Percentiles rank a stretch among this genome's conserved stretches.
Conservation (phyloP, 2,888 invertebrate species). For the Sesia apiformis region DNA sequence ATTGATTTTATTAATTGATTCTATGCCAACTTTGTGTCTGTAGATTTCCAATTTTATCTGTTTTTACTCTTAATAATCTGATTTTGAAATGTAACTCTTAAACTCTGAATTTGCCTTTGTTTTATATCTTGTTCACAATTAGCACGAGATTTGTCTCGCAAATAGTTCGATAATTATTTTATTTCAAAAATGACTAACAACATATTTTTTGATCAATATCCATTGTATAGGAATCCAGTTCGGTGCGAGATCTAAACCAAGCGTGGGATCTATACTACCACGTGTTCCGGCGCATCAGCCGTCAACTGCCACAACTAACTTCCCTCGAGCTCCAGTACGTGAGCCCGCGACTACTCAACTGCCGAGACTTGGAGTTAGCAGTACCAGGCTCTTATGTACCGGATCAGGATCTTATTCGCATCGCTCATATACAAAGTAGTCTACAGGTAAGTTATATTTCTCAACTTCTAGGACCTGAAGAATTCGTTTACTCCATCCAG, state of each 20-base stretch:
- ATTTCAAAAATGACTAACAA: too few species aligned
- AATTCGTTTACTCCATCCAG: too few species aligned
- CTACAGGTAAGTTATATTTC: conserved; percentile 77
- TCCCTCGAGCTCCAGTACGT: conserved; percentile 96
- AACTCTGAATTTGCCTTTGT: too few species aligned
- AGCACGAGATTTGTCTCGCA: too few species aligned
- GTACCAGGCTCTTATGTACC: conserved; percentile 99
- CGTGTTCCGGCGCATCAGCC: conserved; percentile 96
- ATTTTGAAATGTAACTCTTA: too few species aligned
- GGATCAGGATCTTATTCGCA: conserved; percentile 89
- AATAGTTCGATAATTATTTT: too few species aligned
- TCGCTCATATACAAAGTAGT: conserved; percentile 92
- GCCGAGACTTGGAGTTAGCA: conserved; percentile 94
- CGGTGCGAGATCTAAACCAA: conserved; percentile 94
- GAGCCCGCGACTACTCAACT: conserved; percentile 90
- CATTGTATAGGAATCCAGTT: conserved; percentile 79
- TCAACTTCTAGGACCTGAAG: too few species aligned
- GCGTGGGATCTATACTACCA: conserved; percentile 99
- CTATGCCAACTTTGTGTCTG: conserved; percentile 18
- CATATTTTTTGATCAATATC: too few species aligned
- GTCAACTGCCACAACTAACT: conserved; percentile 94
- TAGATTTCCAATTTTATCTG: too few species aligned
- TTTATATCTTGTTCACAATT: too few species aligned
- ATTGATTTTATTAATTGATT: background rate
- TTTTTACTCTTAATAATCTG: too few species aligned